Base-by-base conservation (phyloP, 2,113 vertebrate species). In the Phyllopteryx taeniolatus region DNA sequence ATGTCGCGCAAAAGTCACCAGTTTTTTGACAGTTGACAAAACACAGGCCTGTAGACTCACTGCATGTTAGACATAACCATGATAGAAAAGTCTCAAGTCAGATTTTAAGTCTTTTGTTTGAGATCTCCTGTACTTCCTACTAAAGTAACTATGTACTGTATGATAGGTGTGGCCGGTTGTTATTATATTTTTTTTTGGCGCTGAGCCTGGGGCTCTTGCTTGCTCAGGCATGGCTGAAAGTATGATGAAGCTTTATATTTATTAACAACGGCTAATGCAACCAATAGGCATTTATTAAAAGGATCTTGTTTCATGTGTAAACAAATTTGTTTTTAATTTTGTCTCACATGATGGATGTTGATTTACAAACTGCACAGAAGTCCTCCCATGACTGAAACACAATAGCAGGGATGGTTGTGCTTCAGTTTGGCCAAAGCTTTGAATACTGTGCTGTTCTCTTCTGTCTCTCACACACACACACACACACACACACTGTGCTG, bases 251-350 rank as follows among this genome's bases (percentile, higher is more conserved):
- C 76, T 86, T 76, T 78, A 53, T 90, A 87, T 88, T 86, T 86
- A 90, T 87, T 86, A 35, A 61, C 79, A 47, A 80, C 63, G 79
- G 83, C 74, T 86, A 84, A 90, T 90, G 5, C 12, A 44, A 43
- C 62, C 31, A 43, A 27, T 68, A 86, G 83, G 78, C 87, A 90
- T 93, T 90, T 89, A 92, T 91, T 92, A 91, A 91, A 93, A 66
- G 71, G 80, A 86, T 81, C 78, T 80, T 67, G 83, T 83, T 76
- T 84, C 62, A 80, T 86, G 62, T 56, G 43, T 5, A 60, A 39
- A 39, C 35, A 39, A 19, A 3, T 66, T 68, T 77, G 10, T 54
- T 42, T 68, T 5, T 4, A 49, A 42, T 81, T 86, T 72, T 83
- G 79, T 62, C 20, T 44, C 39, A 44, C n/a, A n/a, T n/a, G 8